phyloP scores from a whole-genome alignment of 2,113 vertebrate species.

The Entomyzon cyanotis region DNA sequence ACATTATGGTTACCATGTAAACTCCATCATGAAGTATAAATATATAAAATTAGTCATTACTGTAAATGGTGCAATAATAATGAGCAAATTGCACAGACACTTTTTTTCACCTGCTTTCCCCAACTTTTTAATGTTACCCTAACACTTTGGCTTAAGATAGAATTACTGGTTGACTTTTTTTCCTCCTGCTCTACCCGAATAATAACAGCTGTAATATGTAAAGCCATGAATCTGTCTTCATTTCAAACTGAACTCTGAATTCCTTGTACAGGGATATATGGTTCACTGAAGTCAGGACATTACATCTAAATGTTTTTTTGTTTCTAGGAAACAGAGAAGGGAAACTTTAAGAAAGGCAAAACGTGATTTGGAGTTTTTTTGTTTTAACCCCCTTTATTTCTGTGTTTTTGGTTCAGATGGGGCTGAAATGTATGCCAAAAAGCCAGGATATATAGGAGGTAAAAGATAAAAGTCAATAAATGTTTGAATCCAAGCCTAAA shows the following conservation, averaged over 20 bases:
- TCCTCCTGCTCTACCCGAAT: not conserved
- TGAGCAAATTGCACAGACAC: not conserved
- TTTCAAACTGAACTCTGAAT: not conserved
- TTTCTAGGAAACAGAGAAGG: not conserved
- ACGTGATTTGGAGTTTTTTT: not conserved
- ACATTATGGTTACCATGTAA: not conserved
- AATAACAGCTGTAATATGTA: not conserved
- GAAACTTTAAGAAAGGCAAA: not conserved
- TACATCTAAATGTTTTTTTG: not conserved
- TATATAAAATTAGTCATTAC: not conserved
- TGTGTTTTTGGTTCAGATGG: not conserved
- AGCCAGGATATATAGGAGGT: not conserved
- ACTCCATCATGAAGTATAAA: not conserved
- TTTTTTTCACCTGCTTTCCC: not conserved
- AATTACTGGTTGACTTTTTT: not conserved
- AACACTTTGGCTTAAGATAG: not conserved
- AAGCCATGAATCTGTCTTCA: not conserved
- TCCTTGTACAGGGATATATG: not conserved
- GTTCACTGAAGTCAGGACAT: not conserved
- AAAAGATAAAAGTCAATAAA: not conserved
- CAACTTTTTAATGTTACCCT: not conserved
- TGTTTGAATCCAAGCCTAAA: not conserved
- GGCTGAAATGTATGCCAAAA: constrained; percentile 9
- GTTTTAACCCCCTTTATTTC: not conserved
- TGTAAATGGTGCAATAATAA: not conserved